Evolutionary conservation across 2,113 vertebrate genomes (phyloP).

Genomic region (Neogale vison): DNA sequence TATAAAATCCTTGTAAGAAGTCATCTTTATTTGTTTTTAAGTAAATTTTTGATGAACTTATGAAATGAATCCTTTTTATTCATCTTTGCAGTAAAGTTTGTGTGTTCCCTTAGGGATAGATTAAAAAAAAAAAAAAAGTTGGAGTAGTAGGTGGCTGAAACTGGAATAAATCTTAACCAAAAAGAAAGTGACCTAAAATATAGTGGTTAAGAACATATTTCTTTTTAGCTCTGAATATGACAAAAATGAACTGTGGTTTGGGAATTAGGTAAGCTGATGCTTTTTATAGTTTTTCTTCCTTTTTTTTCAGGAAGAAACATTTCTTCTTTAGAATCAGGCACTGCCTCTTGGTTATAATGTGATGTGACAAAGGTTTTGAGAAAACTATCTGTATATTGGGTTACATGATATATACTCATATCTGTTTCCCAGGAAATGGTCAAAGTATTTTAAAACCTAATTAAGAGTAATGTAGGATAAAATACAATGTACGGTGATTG

Average conservation of each 20-base stretch:
- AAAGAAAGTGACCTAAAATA: constrained; percentile 9
- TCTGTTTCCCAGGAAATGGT: neutral
- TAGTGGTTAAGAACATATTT: constrained; percentile 2
- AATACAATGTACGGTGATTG: neutral
- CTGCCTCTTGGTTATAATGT: neutral
- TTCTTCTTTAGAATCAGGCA: neutral
- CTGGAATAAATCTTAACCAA: constrained; percentile 7
- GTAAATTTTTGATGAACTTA: neutral
- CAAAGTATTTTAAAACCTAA: constrained; percentile 10
- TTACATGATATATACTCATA: neutral
- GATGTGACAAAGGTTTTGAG: neutral
- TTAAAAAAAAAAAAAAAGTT: neutral
- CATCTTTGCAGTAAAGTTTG: neutral
- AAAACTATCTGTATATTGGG: neutral
- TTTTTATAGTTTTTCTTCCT: constrained; percentile 38
- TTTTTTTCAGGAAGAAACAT: constrained; percentile 1
- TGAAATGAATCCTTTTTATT: constrained; percentile 26
- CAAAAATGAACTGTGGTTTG: neutral
- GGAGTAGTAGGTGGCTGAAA: neutral
- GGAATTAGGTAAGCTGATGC: constrained; percentile 10
- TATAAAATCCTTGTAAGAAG: neutral
- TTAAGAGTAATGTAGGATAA: neutral
- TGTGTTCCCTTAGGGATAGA: neutral
- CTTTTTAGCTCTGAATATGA: constrained; percentile 5
- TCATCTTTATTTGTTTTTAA: neutral